Conservation (phyloP, 2,888 invertebrate species). For the Epistrophe grossulariae region DNA sequence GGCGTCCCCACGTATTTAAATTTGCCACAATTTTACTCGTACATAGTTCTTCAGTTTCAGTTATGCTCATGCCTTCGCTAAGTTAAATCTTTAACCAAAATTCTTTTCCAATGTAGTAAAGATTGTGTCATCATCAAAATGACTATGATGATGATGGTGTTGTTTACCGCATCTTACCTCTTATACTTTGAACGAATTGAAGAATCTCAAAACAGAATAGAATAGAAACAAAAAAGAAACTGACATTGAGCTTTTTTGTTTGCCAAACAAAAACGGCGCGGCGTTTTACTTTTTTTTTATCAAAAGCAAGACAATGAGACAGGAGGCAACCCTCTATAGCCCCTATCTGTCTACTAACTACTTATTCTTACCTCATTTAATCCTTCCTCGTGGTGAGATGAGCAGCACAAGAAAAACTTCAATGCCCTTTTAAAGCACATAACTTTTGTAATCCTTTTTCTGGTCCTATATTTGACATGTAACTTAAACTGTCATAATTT, state of each 20-base stretch:
- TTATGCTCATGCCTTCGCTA: not conserved
- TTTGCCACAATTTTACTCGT: constrained; percentile 40
- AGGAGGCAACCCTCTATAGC: not conserved
- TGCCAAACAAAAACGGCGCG: constrained; percentile 22
- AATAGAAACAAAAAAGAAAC: not conserved
- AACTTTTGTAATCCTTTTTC: constrained; percentile 48
- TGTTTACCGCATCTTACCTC: not conserved
- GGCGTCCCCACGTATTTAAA: constrained; percentile 36
- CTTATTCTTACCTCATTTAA: constrained; percentile 82
- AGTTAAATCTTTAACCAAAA: not conserved
- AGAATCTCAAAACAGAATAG: not conserved
- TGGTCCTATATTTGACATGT: not conserved
- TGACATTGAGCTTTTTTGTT: constrained; percentile 18
- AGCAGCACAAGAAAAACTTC: constrained; percentile 76
- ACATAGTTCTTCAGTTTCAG: not conserved
- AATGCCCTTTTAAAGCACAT: constrained; percentile 76
- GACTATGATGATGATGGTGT: not conserved
- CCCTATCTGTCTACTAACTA: not conserved
- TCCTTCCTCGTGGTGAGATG: constrained; percentile 78
- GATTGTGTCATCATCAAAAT: constrained; percentile 36
- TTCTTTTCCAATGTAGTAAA: constrained; percentile 45
- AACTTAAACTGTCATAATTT: constrained; percentile 40
- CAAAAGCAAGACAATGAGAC: not conserved
- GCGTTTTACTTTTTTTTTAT: not conserved
- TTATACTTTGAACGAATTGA: no score